Evolutionary conservation across 2,888 invertebrate genomes (phyloP), one percentile per base, ranked within the genome.

Genomic region (Tinea trinotella): DNA sequence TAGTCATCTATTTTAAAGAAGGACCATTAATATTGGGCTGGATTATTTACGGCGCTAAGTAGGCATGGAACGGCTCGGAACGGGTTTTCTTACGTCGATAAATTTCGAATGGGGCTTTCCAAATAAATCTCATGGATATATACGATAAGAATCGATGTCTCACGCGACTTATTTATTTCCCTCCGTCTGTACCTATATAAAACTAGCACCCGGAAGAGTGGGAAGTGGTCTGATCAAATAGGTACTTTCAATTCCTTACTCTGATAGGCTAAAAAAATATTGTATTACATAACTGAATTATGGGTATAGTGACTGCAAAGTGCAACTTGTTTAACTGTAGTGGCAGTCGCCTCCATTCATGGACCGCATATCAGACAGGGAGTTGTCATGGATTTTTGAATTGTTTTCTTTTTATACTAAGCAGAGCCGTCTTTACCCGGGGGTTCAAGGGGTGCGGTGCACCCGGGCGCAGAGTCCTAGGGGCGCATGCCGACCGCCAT

Each of bases 1-100:
- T 76, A 84, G 77, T 83, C 82, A 84, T 84, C 82, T 85, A 83
- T 84, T 81, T n/a, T 82, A 78, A 79, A 78, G 80, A 83, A 78
- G 70, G 76, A 60, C 71, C 80, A 81, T 84, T 74, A 79, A 84
- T 84, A 81, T 78, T 64, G 75, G 69, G 76, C 64, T 64, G 70
- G 76, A 75, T 83, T 84, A 85, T 83, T 84, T 83, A 84, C 78
- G 70, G 73, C 76, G 74, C 73, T 75, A 74, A 80, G 82, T 75
- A 82, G 77, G 72, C 83, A 82, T 79, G 81, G 68, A 83, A 82
- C 83, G 80, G 78, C 19, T 53, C 36, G 36, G 53, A 40, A 36
- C 53, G 53, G 40, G 40, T 82, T 83, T 78, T 68, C 77, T 67
- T 72, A 74, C 73, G 72, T 64, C 76, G 67, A 82, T 84, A 83